Evolutionary conservation across 35 echinoderm and acorn worm genomes (phyloP), one percentile per base, ranked within the genome.

Genomic region (Diadema setosum): DNA sequence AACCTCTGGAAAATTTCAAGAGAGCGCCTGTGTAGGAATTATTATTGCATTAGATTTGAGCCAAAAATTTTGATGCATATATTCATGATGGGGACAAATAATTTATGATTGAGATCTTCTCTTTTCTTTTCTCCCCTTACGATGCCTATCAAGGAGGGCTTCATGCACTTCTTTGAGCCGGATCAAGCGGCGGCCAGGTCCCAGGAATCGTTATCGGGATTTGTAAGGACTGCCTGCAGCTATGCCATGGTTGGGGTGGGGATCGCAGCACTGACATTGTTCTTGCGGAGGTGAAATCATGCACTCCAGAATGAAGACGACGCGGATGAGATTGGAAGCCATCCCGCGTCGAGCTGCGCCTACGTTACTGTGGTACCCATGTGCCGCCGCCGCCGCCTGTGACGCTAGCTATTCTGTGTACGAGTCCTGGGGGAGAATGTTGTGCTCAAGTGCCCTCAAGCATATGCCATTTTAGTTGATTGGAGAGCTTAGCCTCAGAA

Each of bases 101-200:
- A n/a, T n/a, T n/a, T n/a, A 52, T 52, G 9, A 11, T n/a, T 44
- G 73, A 5, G 29, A 17, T 1, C 5, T 39, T 42, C 6, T 32
- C 11, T 78, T 78, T 78, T 44, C 9, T 12, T 78, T 78, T 21
- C 73, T 78, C 73, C 44, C 73, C 44, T 78, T 78, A 78, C 73
- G 73, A 78, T 78, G 14, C 73, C 39, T 52, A n/a, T n/a, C 30
- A 78, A 91, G 89, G 89, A 91, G 31, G 89, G 89, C 46, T 91
- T 91, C 89, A 91, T 91, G 89, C 65, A 91, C 58, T 96, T 96
- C 84, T 96, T 96, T 50, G 90, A 92, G 40, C 81, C 82, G 42
- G 73, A 92, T 50, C 80, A 81, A 85, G 59, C 64, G 20, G 50
- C 36, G 49, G 81, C 81, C 49, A 70, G 85, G 44, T 56, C 60